Evolutionary conservation across 2,888 invertebrate species (phyloP), one percentile per base, ranked within the genome.

Genomic region (Gastracanthus pulcherrimus): DNA sequence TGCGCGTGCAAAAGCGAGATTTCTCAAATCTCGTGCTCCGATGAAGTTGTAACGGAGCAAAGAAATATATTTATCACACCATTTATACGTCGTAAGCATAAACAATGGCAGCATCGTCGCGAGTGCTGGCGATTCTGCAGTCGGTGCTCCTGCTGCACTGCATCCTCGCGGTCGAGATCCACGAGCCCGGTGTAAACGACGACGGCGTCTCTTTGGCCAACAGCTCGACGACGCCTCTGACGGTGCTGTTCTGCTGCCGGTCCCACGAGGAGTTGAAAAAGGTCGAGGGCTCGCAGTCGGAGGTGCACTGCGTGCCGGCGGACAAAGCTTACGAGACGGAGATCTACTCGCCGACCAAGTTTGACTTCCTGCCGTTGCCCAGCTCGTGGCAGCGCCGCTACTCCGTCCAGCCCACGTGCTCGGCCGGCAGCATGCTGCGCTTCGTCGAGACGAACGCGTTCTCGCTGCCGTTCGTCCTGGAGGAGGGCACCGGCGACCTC

Each of bases 391-490:
- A 88, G 48, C 86, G 92, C 64, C 86, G 89, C 29, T 90, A 90
- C 64, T 86, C 83, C 1, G 84, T 79, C 45, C 84, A 90, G 76
- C 90, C 93, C 83, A 84, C 87, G 85, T 92, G 94, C 92, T 74
- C 72, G 85, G 84, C n/a, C 89, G 85, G 88, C 3, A 88, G 90
- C 67, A 87, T 87, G n/a, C 79, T 89, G 31, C 90, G 89, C 13
- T 89, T 89, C 67, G 87, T 92, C 19, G 84, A 82, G 0, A 82
- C 84, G 66, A 89, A 80, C 86, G 92, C 88, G 23, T 94, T 93
- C 86, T 89, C 95, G n/a, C n/a, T n/a, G 58, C 90, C 95, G n/a
- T 93, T 95, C 82, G 94, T 93, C 86, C 89, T 95, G 82, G 92
- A 94, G 0, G 93, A 93, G 7, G 83, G 86, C 76, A 92, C 92